phyloP scores from a whole-genome alignment of 64 coral and sea anemone species.

The Actinia equina region DNA sequence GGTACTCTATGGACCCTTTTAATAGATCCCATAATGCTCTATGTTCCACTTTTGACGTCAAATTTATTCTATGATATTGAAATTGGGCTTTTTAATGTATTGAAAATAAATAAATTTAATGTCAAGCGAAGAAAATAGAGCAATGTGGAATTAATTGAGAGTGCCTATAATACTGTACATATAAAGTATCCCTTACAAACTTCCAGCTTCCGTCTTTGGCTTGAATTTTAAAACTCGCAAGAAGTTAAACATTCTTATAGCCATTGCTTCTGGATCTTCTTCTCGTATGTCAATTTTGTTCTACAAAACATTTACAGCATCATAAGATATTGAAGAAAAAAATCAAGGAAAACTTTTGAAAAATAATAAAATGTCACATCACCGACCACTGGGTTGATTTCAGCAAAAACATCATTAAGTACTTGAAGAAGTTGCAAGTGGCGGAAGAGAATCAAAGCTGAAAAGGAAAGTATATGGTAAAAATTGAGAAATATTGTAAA shows the following conservation, averaged over 20 bases:
- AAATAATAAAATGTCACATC: background rate
- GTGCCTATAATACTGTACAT: too few relatives aligned
- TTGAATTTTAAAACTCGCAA: slow-evolving; percentile 94
- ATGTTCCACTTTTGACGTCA: too few relatives aligned
- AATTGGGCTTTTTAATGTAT: too few relatives aligned
- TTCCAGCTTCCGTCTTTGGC: slow-evolving; percentile 89
- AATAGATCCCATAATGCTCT: too few relatives aligned
- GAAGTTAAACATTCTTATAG: slow-evolving; percentile 94
- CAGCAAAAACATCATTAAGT: slow-evolving; percentile 98
- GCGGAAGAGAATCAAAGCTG: slow-evolving; percentile 95
- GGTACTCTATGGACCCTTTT: too few relatives aligned
- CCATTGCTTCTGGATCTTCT: slow-evolving; percentile 91
- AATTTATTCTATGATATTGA: too few relatives aligned
- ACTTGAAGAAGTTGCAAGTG: slow-evolving; percentile 89
- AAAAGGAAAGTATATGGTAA: background rate
- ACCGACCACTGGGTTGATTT: slow-evolving; percentile 84
- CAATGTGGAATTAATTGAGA: too few relatives aligned
- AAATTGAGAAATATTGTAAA: background rate
- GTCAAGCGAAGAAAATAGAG: too few relatives aligned
- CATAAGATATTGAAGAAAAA: background rate
- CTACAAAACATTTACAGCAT: slow-evolving; percentile 20
- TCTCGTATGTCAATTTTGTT: slow-evolving; percentile 92
- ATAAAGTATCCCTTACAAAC: slow-evolving; percentile 65
- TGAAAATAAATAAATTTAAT: too few relatives aligned
- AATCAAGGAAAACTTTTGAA: background rate